Evolutionary conservation across 1,140 invertebrate species (phyloP).

Genomic region (Bombus pascuorum): DNA sequence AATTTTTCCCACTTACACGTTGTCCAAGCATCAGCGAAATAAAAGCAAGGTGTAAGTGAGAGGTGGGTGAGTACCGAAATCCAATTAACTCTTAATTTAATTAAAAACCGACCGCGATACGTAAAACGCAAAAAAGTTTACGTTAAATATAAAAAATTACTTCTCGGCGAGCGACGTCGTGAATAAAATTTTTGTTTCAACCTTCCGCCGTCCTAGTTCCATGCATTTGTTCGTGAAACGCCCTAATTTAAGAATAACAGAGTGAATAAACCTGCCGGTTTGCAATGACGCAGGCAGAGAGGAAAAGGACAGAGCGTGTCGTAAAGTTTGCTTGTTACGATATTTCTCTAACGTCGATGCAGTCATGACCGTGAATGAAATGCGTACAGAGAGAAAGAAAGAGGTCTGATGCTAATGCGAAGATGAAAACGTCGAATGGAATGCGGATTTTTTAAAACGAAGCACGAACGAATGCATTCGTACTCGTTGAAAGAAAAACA

Average conservation of each 20-base stretch:
- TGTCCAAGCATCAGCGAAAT: not conserved
- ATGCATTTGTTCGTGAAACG: slow-evolving; percentile 35
- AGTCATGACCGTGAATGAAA: slow-evolving; percentile 27
- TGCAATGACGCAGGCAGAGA: no score
- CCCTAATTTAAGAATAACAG: slow-evolving; percentile 33
- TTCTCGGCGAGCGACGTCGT: not conserved
- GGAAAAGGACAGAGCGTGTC: not conserved
- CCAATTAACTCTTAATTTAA: slow-evolving; percentile 38
- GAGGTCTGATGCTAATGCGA: not conserved
- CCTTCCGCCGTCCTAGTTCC: slow-evolving; percentile 31
- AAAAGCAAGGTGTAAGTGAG: not conserved
- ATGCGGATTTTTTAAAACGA: not conserved
- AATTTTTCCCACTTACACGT: not conserved
- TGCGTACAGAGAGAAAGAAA: not conserved
- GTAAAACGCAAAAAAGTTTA: not conserved
- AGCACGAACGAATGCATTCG: not conserved
- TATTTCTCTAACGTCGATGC: slow-evolving; percentile 4
- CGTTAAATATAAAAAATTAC: not conserved
- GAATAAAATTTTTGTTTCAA: slow-evolving; percentile 34
- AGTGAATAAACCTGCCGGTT: slow-evolving; percentile 28
- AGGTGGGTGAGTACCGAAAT: not conserved
- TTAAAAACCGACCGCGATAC: slow-evolving; percentile 24
- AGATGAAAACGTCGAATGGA: slow-evolving; percentile 2
- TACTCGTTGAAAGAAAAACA: not conserved
- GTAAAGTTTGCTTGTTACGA: slow-evolving; percentile 49